phyloP scores from a whole-genome alignment of 1,140 invertebrate species.

The Leptonema lineaticorne region DNA sequence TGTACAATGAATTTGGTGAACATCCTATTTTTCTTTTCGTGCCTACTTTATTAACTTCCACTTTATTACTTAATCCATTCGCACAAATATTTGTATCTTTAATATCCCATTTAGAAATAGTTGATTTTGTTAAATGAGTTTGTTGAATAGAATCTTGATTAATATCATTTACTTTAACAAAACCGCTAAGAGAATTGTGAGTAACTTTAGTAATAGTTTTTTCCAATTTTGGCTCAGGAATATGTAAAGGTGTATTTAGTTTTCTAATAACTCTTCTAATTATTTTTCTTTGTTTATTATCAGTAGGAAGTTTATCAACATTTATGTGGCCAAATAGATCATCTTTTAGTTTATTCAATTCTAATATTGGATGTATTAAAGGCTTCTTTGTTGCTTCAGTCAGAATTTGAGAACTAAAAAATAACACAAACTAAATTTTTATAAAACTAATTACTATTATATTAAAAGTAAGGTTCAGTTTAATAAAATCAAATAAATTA shows the following conservation, averaged over 20 bases:
- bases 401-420: not conserved
- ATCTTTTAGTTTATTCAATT: constrained; percentile 44
- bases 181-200: constrained; percentile 22
- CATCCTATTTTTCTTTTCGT: constrained; percentile 41
- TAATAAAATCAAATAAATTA: not conserved
- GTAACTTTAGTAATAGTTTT: not conserved
- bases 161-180: constrained; percentile 23
- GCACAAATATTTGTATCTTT: constrained; percentile 10
- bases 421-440: too few relatives aligned
- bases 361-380: constrained; percentile 44
- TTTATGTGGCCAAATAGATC: constrained; percentile 43
- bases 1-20: constrained; percentile 45
- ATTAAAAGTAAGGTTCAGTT: not conserved
- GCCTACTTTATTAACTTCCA: not conserved
- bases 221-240: constrained; percentile 26
- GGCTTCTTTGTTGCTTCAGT: not conserved
- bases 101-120: constrained; percentile 38
- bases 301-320: constrained; percentile 21
- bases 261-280: constrained; percentile 39
- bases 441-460: not conserved
- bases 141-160: not conserved
- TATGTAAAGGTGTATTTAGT: constrained; percentile 14
- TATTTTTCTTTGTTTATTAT: constrained; percentile 39
- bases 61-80: not conserved
- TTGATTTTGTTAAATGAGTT: not conserved